Percentiles rank a stretch among this genome's conserved stretches.
These are phyloP conservation scores for Aspidapion aeneum DNA, from an alignment of 2,888 invertebrate species.

Conservation along the genomic window DNA sequence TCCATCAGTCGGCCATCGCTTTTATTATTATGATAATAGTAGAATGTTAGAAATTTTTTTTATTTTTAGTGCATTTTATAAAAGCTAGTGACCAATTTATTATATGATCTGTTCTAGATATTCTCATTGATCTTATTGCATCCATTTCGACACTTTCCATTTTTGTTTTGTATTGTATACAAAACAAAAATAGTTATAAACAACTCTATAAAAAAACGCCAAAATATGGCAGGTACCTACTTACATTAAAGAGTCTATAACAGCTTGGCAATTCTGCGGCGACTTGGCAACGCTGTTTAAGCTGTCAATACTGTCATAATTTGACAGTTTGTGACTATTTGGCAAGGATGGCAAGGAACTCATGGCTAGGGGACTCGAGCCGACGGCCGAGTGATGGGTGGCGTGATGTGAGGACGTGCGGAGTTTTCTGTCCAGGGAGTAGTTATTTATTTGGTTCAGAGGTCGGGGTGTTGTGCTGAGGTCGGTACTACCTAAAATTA, in stretches of 20 bases:
- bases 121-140: no score
- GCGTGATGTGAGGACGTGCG: slow-evolving; percentile 49
- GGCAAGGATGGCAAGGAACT: slow-evolving; percentile 61
- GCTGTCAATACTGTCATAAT: slow-evolving; percentile 51
- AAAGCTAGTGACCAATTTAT: no score
- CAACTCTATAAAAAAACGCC: no score
- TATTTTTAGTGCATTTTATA: no score
- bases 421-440: slow-evolving; percentile 55
- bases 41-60: no score
- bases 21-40: no score
- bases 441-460: slow-evolving; percentile 42
- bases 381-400: slow-evolving; percentile 46
- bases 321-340: slow-evolving; percentile 47
- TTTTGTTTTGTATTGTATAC: no score
- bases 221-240: no score
- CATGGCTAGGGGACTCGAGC: slow-evolving; percentile 57
- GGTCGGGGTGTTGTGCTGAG: slow-evolving; percentile 41
- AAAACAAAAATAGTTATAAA: no score
- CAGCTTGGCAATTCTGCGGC: slow-evolving; percentile 42
- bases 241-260: slow-evolving; percentile 43
- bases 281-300: slow-evolving; percentile 47
- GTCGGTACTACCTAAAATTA: slow-evolving; percentile 54
- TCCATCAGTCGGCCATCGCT: no score
- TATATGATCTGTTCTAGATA: no score
- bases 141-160: no score